A percentile compares a stretch with the other conserved stretches of the same genome.
Conservation (phyloP, 2,113 vertebrate species). For the Chrysochloris asiatica region DNA sequence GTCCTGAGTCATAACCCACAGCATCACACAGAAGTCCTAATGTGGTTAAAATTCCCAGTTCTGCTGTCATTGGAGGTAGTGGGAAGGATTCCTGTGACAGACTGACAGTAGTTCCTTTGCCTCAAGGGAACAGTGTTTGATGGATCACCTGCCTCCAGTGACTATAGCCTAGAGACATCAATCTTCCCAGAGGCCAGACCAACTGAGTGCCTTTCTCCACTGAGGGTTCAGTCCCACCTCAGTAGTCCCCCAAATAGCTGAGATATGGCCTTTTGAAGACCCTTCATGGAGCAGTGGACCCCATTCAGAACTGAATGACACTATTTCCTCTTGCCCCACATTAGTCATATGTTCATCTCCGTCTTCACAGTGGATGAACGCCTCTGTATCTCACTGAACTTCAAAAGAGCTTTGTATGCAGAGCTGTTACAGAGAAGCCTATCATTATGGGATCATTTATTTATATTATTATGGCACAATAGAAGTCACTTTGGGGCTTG, state of each 20-base stretch:
- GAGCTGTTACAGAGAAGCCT: slow-evolving; percentile 63
- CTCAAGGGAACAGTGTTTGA: neutral
- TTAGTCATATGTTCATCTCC: slow-evolving; percentile 53
- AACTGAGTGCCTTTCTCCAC: neutral
- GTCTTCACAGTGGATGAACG: slow-evolving; percentile 41
- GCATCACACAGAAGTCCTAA: no score
- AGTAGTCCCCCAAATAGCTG: no score
- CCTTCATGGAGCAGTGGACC: slow-evolving; percentile 2
- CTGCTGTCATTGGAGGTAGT: neutral
- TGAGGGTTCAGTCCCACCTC: neutral
- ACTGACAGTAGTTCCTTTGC: neutral
- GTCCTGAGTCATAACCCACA: no score
- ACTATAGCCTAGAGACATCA: neutral
- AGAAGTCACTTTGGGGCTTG: slow-evolving; percentile 69
- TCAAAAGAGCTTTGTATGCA: slow-evolving; percentile 72
- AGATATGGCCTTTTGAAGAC: slow-evolving; percentile 4
- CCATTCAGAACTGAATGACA: slow-evolving; percentile 35
- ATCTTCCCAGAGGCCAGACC: neutral
- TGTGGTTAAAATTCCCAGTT: neutral
- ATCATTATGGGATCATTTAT: slow-evolving; percentile 71
- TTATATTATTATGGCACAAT: slow-evolving; percentile 75
- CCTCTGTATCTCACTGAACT: slow-evolving; percentile 46
- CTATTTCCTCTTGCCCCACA: slow-evolving; percentile 36
- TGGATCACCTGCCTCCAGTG: neutral
- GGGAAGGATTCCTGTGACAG: neutral